These are phyloP conservation scores for Drosophila meridionalis DNA, from an alignment of 2,888 invertebrate genomes.

Conservation along the genomic window DNA sequence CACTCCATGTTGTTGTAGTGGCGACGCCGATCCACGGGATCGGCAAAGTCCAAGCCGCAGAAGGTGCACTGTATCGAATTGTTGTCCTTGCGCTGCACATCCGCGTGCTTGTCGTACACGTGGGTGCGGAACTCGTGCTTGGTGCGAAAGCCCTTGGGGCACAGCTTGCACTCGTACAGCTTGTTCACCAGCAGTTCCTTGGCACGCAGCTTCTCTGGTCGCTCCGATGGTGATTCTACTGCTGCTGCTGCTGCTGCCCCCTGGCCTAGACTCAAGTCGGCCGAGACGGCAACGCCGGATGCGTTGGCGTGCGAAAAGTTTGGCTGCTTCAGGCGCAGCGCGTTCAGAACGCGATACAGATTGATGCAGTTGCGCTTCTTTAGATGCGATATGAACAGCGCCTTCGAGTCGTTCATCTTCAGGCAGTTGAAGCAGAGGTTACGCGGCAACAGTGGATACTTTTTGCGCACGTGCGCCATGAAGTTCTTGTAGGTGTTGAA, in stretches of 20 bases:
- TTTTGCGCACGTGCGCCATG: constrained; percentile 85
- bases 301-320: constrained; percentile 53
- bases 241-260: not conserved
- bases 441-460: constrained; percentile 83
- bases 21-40: constrained; percentile 84
- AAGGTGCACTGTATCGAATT: constrained; percentile 84
- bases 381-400: constrained; percentile 85
- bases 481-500: constrained; percentile 85
- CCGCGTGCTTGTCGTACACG: constrained; percentile 84
- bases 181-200: constrained; percentile 85
- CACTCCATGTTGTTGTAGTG: constrained; percentile 85
- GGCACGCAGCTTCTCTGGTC: constrained; percentile 83
- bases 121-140: constrained; percentile 85
- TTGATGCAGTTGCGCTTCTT: constrained; percentile 85
- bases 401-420: constrained; percentile 85
- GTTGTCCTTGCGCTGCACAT: constrained; percentile 84
- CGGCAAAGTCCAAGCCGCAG: constrained; percentile 84
- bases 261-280: constrained; percentile 15
- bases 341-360: constrained; percentile 83
- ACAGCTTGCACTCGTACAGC: constrained; percentile 85
- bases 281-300: constrained; percentile 33
- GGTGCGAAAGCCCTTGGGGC: constrained; percentile 83
- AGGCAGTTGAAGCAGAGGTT: constrained; percentile 85
- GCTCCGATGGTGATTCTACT: constrained; percentile 38
- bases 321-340: constrained; percentile 72